Percentiles rank a stretch among this genome's conserved stretches.
phyloP scores from a whole-genome alignment of 2,113 vertebrate genomes.

The Calyptommatus sinebrachiatus region DNA sequence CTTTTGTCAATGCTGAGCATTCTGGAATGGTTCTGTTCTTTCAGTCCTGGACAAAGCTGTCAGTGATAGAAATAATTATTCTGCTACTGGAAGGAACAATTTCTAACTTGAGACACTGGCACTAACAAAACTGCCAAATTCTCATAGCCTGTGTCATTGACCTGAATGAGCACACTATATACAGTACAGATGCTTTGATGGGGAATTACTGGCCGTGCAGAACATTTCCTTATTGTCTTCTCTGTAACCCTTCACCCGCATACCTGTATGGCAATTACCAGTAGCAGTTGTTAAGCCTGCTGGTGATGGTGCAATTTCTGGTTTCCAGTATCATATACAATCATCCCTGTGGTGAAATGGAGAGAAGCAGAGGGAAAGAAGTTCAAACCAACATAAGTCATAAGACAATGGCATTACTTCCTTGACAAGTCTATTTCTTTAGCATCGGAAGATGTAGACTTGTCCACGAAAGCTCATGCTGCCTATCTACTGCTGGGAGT shows the following conservation, averaged over 20 bases:
- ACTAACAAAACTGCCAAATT: neutral
- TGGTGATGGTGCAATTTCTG: neutral
- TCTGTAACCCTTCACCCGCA: neutral
- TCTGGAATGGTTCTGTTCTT: neutral
- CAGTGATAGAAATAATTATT: no score
- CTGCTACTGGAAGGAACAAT: neutral
- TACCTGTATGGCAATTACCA: neutral
- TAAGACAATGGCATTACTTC: neutral
- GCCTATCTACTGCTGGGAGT: no score
- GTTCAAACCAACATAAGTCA: neutral
- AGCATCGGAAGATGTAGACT: no score
- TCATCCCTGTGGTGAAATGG: neutral
- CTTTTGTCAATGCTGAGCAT: neutral
- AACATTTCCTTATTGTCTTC: constrained; percentile 1
- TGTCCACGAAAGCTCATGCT: no score
- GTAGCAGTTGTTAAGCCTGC: neutral
- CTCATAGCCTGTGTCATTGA: neutral
- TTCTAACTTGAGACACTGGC: neutral
- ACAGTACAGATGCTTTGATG: neutral
- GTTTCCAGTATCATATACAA: neutral
- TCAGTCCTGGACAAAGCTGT: neutral
- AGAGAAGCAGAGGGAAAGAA: neutral
- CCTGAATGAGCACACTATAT: neutral
- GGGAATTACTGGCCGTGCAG: neutral
- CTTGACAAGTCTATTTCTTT: no score